A percentile compares a stretch with the other conserved stretches of the same genome.
These are phyloP conservation scores for Mirounga angustirostris DNA, from an alignment of 2,113 vertebrate genomes.

Conservation along the genomic window DNA sequence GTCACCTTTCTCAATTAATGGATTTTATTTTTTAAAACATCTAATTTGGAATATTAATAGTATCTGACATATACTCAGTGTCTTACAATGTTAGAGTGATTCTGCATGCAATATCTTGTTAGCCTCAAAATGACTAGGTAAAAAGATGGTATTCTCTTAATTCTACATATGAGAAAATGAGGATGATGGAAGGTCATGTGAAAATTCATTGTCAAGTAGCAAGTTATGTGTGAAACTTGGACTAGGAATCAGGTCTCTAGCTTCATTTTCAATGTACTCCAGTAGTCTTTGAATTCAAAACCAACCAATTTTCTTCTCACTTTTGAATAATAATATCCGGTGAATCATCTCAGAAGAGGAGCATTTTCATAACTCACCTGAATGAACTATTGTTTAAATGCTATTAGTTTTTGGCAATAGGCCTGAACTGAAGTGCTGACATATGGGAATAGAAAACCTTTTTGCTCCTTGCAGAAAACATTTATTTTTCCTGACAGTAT, in stretches of 20 bases:
- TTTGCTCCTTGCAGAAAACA: constrained; percentile 75
- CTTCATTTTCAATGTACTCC: constrained; percentile 27
- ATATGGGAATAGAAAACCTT: constrained; percentile 73
- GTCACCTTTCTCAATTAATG: not conserved
- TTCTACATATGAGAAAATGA: constrained; percentile 27
- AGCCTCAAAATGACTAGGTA: not conserved
- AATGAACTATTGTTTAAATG: constrained; percentile 77
- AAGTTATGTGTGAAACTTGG: not conserved
- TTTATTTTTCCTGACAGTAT: constrained; percentile 64
- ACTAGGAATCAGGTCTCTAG: not conserved
- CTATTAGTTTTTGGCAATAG: constrained; percentile 70
- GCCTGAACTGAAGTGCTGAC: constrained; percentile 65
- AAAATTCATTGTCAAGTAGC: not conserved
- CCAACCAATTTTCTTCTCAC: constrained; percentile 71
- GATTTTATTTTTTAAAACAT: not conserved
- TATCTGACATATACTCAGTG: not conserved
- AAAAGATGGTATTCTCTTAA: not conserved
- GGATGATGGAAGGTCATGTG: constrained; percentile 42
- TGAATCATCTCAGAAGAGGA: constrained; percentile 65
- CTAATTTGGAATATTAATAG: not conserved
- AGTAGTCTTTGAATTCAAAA: constrained; percentile 55
- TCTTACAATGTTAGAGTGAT: not conserved
- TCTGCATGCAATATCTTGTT: not conserved
- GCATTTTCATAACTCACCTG: constrained; percentile 61
- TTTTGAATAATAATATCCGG: constrained; percentile 66